These are phyloP conservation scores for Dorcus hopei DNA, from an alignment of 2,888 invertebrate genomes.

Conservation along the genomic window DNA sequence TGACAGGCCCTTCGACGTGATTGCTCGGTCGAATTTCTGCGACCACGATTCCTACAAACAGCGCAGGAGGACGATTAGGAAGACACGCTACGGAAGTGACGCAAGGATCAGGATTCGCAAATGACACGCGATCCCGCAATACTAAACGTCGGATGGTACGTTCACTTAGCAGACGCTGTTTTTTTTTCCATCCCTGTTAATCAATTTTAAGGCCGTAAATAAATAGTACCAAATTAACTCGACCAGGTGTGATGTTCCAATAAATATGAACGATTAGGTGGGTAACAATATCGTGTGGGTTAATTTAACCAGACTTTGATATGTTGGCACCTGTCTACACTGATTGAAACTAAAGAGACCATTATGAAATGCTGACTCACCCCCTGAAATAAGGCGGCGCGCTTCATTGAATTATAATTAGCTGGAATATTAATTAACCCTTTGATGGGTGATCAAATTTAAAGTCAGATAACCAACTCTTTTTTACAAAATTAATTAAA, in stretches of 20 bases:
- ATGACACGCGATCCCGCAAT: constrained; percentile 34
- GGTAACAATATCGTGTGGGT: constrained; percentile 23
- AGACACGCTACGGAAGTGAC: constrained; percentile 22
- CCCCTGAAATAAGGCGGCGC: background rate
- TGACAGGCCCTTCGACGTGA: no score
- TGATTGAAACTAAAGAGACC: constrained; percentile 27
- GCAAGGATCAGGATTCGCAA: constrained; percentile 32
- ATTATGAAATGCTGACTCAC: constrained; percentile 10
- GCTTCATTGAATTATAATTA: no score
- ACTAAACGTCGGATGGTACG: constrained; percentile 32
- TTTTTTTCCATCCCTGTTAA: constrained; percentile 21
- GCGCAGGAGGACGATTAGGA: no score
- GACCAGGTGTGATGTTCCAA: background rate
- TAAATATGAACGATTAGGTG: background rate
- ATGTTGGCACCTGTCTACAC: constrained; percentile 25
- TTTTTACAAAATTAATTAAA: no score
- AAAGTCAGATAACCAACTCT: no score
- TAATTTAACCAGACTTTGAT: constrained; percentile 31
- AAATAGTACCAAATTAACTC: background rate
- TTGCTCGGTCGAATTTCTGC: no score
- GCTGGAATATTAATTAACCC: no score
- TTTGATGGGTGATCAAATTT: no score
- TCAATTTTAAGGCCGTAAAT: background rate
- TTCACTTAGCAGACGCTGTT: constrained; percentile 30
- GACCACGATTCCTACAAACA: no score